These are phyloP conservation scores for Scaptomyza flava DNA, from an alignment of 2,888 invertebrate genomes.

Conservation along the genomic window DNA sequence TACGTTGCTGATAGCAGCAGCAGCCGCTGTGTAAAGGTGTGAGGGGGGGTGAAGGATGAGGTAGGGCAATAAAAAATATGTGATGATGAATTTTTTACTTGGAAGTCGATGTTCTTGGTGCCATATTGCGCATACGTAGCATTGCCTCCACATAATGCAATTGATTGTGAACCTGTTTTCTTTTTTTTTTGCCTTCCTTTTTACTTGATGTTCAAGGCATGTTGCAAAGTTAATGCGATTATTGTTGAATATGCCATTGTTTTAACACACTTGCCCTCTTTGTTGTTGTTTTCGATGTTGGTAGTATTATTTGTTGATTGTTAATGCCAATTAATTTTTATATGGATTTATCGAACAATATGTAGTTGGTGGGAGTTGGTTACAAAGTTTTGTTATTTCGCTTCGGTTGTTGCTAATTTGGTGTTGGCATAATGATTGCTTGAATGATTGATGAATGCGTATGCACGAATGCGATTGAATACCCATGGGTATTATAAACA, in stretches of 20 bases:
- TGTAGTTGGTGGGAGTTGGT: background rate
- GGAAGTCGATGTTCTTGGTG: conserved; percentile 9
- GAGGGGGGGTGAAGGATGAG: too few species aligned
- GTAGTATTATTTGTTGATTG: conserved; percentile 1
- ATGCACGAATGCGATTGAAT: conserved; percentile 42
- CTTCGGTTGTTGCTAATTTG: conserved; percentile 60
- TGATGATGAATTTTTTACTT: conserved; percentile 50
- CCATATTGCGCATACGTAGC: conserved; percentile 44
- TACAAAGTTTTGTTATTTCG: conserved; percentile 18
- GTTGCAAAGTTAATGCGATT: conserved; percentile 35
- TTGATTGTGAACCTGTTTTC: background rate
- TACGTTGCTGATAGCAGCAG: conserved; percentile 6
- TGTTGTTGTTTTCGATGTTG: conserved; percentile 27
- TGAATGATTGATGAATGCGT: conserved; percentile 41
- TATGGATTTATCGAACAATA: conserved; percentile 31
- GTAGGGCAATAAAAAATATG: conserved; percentile 13
- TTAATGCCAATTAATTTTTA: conserved; percentile 49
- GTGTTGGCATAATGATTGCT: conserved; percentile 63
- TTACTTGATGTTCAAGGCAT: background rate
- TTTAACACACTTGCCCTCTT: conserved; percentile 7
- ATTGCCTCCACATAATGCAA: conserved; percentile 10
- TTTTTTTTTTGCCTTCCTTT: background rate
- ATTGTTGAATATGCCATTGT: conserved; percentile 14
- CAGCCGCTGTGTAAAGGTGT: background rate
- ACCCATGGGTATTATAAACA: conserved; percentile 31